These are phyloP conservation scores for Trichechus manatus DNA, from an alignment of 2,113 vertebrate species.

Conservation along the genomic window DNA sequence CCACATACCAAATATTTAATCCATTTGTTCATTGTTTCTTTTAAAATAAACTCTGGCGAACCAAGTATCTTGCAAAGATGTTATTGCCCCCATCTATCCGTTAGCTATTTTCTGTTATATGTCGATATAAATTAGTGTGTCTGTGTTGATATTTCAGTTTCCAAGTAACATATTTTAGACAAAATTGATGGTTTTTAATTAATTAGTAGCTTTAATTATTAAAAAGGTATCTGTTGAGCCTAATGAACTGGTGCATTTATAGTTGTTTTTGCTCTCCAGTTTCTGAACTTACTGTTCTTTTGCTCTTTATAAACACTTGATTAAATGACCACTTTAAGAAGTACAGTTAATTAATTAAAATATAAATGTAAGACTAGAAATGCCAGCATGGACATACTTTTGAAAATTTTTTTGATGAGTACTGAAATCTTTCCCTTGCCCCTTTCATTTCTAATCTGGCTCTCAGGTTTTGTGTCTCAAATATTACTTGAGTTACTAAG, in stretches of 20 bases:
- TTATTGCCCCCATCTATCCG: not conserved
- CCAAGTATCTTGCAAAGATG: not conserved
- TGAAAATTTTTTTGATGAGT: not conserved
- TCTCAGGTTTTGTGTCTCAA: not conserved
- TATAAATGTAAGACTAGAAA: not conserved
- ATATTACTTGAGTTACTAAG: not conserved
- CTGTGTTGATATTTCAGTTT: conserved; percentile 32
- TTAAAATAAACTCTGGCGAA: conserved; percentile 4
- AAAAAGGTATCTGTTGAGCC: not conserved
- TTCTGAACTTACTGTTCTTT: not conserved
- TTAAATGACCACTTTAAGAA: not conserved
- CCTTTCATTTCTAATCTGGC: not conserved
- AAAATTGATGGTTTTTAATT: conserved; percentile 24
- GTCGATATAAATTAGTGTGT: not conserved
- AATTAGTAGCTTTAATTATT: not conserved
- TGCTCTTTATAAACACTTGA: not conserved
- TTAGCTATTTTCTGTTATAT: not conserved
- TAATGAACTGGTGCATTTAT: not conserved
- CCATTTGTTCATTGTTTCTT: not conserved
- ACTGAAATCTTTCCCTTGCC: not conserved
- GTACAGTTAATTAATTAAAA: not conserved
- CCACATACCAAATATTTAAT: not conserved
- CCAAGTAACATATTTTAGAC: not conserved
- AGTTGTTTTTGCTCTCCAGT: not conserved
- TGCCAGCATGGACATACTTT: not conserved